Evolutionary conservation across 1,140 invertebrate genomes (phyloP), one percentile per base, ranked within the genome.

Genomic region (Drosophila quadrilineata): DNA sequence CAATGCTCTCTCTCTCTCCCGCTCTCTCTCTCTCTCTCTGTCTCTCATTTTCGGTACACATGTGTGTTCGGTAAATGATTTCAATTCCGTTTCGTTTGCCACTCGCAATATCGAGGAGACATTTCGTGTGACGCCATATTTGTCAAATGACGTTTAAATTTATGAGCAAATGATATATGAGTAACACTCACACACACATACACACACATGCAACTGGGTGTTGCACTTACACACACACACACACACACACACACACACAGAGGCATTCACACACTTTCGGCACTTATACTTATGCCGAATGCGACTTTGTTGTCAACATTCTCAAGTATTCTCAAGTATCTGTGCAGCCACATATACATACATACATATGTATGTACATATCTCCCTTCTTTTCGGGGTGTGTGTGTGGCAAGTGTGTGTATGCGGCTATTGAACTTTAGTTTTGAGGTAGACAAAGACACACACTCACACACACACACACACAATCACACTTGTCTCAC

Each of bases 61-160:
- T 14, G 31, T 35, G 12, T 35, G 12, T 14, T 50, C 48, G 53
- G 48, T 75, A 70, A 69, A 69, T 70, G 59, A 69, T 70, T 54
- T 54, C 41, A 49, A 72, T 72, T 73, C 54, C 62, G 21, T 22
- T 62, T 54, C 33, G 41, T 46, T 31, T 52, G 50, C 28, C 12
- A 41, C 40, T 64, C 33, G 54, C 54, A 19, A 56, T 75, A n/a
- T n/a, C n/a, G n/a, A 22, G 71, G 75, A 75, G 65, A 57, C 72
- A 71, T 75, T 50, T 72, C 59, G 65, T 68, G 48, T 70, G 67
- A 73, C 71, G 71, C 67, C 71, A 57, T 73, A 73, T 73, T 73
- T 73, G 73, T 76, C 71, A 74, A 73, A 74, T 74, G 63, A 66
- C 54, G 73, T 76, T 76, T 76, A 76, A 76, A 76, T 76, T 75